Evolutionary conservation across 2,113 vertebrate species (phyloP).

Genomic region (Emydocephalus ijimae): DNA sequence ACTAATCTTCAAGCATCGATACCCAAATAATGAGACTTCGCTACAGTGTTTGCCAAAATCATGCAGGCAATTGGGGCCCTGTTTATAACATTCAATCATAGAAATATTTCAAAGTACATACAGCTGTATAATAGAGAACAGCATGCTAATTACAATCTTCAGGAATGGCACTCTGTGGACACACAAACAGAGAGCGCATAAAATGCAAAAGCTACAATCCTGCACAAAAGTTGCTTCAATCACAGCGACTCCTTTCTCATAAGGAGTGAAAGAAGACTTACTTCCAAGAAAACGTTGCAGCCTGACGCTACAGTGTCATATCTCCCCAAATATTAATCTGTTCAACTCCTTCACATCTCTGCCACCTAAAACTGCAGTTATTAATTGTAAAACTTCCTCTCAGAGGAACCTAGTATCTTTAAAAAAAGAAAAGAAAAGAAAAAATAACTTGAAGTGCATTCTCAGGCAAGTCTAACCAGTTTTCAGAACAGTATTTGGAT

Average conservation of each 20-base stretch:
- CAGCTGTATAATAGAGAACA: slow-evolving; percentile 28
- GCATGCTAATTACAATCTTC: slow-evolving; percentile 22
- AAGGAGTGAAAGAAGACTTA: no score
- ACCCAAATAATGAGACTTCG: slow-evolving; percentile 38
- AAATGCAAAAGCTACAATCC: background rate
- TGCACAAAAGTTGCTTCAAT: background rate
- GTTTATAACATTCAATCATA: slow-evolving; percentile 37
- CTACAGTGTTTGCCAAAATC: slow-evolving; percentile 47
- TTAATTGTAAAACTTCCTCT: background rate
- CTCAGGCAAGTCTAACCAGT: slow-evolving; percentile 52
- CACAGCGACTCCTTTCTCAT: background rate
- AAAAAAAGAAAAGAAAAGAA: background rate
- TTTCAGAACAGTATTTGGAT: slow-evolving; percentile 50
- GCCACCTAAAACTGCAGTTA: background rate
- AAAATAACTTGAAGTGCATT: background rate
- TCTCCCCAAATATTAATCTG: background rate
- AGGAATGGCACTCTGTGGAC: slow-evolving; percentile 7
- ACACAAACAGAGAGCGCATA: slow-evolving; percentile 32
- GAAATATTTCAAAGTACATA: slow-evolving; percentile 37
- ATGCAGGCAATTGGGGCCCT: slow-evolving; percentile 32
- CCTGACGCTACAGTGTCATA: background rate
- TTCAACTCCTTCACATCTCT: background rate
- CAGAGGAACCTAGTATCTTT: background rate
- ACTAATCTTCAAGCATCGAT: slow-evolving; percentile 35
- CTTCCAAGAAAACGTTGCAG: background rate